These are phyloP conservation scores for Distichodus sexfasciatus DNA, from an alignment of 2,797 vertebrate genomes.

Conservation along the genomic window DNA sequence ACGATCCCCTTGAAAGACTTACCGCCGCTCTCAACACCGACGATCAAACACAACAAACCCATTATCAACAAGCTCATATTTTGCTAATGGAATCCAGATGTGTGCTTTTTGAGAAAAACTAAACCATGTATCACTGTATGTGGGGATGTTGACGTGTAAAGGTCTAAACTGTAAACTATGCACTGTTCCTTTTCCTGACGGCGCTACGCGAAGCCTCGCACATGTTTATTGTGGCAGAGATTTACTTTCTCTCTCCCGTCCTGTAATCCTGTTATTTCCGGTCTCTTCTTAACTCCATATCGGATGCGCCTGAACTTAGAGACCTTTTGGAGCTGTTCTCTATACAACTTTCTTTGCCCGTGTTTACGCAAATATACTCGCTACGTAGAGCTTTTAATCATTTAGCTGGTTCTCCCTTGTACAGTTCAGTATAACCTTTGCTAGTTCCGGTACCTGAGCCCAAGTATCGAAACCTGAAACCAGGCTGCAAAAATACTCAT, in stretches of 20 bases:
- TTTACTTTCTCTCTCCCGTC: constrained; percentile 22
- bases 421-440: constrained; percentile 35
- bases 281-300: constrained; percentile 28
- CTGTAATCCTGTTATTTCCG: background rate
- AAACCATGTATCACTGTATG: constrained; percentile 61
- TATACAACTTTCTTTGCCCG: constrained; percentile 39
- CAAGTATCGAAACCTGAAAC: constrained; percentile 46
- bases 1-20: too few relatives aligned
- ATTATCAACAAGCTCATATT: constrained; percentile 8
- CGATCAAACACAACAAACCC: constrained; percentile 29
- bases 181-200: constrained; percentile 79
- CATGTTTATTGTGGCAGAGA: too few relatives aligned
- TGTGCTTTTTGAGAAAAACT: constrained; percentile 48
- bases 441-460: constrained; percentile 35
- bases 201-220: constrained; percentile 59
- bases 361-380: constrained; percentile 30
- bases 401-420: constrained; percentile 33
- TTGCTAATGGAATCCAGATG: constrained; percentile 18
- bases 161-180: constrained; percentile 81
- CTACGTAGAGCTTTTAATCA: constrained; percentile 28
- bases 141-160: constrained; percentile 61
- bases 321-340: constrained; percentile 34
- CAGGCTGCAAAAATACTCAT: constrained; percentile 62
- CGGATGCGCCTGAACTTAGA: constrained; percentile 30
- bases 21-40: constrained; percentile 4